These are phyloP conservation scores for Passer montanus DNA, from an alignment of 2,113 vertebrate species.

Conservation along the genomic window DNA sequence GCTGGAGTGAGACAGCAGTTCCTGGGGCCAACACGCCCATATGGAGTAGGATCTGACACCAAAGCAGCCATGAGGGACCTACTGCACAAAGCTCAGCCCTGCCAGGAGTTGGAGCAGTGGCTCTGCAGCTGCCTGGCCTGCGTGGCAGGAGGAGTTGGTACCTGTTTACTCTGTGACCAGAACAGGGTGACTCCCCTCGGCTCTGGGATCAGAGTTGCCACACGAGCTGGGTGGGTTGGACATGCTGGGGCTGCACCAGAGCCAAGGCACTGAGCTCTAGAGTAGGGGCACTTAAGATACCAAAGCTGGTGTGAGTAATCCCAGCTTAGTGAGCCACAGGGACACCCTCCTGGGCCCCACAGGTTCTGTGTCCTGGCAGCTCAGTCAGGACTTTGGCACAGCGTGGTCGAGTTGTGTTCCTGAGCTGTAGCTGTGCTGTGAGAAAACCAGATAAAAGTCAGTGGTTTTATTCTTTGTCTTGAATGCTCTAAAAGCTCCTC, in stretches of 20 bases:
- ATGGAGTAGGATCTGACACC: neutral
- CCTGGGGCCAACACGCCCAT: rapidly evolving
- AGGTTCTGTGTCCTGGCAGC: neutral
- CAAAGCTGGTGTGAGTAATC: neutral
- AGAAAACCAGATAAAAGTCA: neutral
- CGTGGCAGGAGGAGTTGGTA: rapidly evolving
- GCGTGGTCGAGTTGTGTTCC: neutral
- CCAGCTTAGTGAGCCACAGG: neutral
- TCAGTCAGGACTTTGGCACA: neutral
- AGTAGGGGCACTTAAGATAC: neutral
- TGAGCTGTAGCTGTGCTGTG: rapidly evolving
- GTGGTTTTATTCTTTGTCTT: neutral
- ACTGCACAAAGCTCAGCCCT: neutral
- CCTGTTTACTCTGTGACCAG: neutral
- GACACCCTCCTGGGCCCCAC: neutral
- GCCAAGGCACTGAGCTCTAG: neutral
- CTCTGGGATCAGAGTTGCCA: neutral
- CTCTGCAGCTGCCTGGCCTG: neutral
- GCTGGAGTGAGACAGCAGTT: neutral
- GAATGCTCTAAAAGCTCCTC: neutral
- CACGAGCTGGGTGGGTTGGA: neutral
- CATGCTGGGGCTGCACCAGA: neutral
- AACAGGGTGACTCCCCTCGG: neutral
- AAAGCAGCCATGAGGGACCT: neutral
- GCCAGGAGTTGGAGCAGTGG: neutral